phyloP scores from a whole-genome alignment of 1,140 invertebrate genomes.

The Pseudomyrmex pallidus region DNA sequence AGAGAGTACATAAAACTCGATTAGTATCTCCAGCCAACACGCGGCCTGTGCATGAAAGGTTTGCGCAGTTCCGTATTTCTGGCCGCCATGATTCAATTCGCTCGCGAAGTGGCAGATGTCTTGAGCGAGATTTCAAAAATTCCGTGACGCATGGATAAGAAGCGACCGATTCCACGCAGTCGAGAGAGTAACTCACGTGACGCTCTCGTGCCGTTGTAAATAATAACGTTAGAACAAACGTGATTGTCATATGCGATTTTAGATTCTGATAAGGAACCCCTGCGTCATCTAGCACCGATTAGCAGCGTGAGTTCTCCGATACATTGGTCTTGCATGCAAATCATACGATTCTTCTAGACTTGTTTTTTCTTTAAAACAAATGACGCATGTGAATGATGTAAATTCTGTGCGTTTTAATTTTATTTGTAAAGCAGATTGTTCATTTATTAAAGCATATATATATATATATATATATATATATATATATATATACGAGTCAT shows the following conservation, averaged over 20 bases:
- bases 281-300: not conserved
- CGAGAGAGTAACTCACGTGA: constrained; percentile 62
- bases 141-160: not conserved
- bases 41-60: constrained; percentile 9
- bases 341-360: no score
- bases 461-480: no score
- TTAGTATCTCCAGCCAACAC: not conserved
- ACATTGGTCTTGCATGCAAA: no score
- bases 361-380: no score
- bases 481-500: no score
- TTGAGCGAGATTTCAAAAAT: constrained; percentile 4
- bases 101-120: not conserved
- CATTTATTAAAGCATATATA: no score
- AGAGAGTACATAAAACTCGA: not conserved
- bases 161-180: not conserved
- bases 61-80: not conserved
- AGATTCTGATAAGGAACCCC: constrained; percentile 54
- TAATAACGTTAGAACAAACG: constrained; percentile 17
- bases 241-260: constrained; percentile 65
- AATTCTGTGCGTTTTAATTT: no score
- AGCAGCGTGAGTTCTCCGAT: not conserved
- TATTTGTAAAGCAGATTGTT: no score
- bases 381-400: no score
- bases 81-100: constrained; percentile 7
- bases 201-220: constrained; percentile 54